Conservation (phyloP, 2,888 invertebrate species). For the Phoenoteleia sp. region DNA sequence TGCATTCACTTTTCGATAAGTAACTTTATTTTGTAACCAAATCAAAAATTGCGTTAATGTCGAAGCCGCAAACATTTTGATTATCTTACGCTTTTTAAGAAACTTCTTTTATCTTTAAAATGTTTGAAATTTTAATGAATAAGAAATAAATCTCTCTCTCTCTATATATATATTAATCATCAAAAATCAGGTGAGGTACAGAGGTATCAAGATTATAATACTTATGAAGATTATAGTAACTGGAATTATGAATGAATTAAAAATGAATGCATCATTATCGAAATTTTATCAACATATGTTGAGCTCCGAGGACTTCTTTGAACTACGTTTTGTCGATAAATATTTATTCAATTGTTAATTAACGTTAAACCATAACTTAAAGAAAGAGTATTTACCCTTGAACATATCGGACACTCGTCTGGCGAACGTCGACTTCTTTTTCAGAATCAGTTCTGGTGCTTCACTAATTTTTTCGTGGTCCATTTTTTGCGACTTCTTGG, state of each 20-base stretch:
- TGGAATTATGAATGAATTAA: constrained; percentile 34
- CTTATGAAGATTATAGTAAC: neutral
- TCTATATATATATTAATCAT: too few relatives aligned
- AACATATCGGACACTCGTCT: constrained; percentile 84
- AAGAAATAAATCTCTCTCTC: too few relatives aligned
- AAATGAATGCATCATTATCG: constrained; percentile 2
- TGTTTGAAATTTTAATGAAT: too few relatives aligned
- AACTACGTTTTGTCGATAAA: neutral
- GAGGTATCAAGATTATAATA: neutral
- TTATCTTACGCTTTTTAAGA: too few relatives aligned
- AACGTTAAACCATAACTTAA: neutral
- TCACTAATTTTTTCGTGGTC: constrained; percentile 47
- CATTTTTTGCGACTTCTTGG: constrained; percentile 31
- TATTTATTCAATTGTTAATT: constrained; percentile 2
- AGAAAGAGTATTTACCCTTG: constrained; percentile 79
- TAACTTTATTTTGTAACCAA: too few relatives aligned
- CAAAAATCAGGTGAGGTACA: neutral
- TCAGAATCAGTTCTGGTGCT: constrained; percentile 74
- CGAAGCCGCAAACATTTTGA: too few relatives aligned
- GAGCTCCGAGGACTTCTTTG: neutral
- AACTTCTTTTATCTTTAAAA: too few relatives aligned
- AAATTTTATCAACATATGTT: constrained; percentile 4
- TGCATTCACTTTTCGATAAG: neutral
- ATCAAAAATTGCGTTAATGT: too few relatives aligned
- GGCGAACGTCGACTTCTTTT: constrained; percentile 81